Evolutionary conservation across 2,888 invertebrate genomes (phyloP).

Genomic region (Marronus borbonicus): DNA sequence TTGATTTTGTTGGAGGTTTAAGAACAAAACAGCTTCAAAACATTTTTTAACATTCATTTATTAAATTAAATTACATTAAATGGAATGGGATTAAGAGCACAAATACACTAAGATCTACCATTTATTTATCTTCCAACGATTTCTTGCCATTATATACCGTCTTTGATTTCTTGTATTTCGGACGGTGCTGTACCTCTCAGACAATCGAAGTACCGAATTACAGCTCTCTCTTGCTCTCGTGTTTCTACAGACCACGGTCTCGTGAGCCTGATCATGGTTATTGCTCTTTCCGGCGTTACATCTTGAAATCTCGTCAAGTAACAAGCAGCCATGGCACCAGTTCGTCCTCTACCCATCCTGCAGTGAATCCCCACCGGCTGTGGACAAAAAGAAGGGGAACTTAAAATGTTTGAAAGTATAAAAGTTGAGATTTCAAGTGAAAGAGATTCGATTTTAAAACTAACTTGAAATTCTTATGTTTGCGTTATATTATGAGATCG

Average conservation of each 20-base stretch:
- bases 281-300: slow-evolving; percentile 77
- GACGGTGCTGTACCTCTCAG: slow-evolving; percentile 66
- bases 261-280: slow-evolving; percentile 74
- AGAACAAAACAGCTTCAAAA: too few relatives aligned
- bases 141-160: slow-evolving; percentile 38
- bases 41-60: too few relatives aligned
- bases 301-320: slow-evolving; percentile 78
- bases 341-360: slow-evolving; percentile 80
- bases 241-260: slow-evolving; percentile 79
- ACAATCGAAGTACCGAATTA: slow-evolving; percentile 75
- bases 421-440: background rate
- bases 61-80: too few relatives aligned
- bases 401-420: slow-evolving; percentile 22
- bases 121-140: background rate
- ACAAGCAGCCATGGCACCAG: slow-evolving; percentile 83
- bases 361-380: slow-evolving; percentile 82
- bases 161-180: slow-evolving; percentile 70
- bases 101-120: background rate
- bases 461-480: background rate
- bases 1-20: too few relatives aligned
- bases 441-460: background rate
- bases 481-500: background rate
- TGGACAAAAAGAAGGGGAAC: slow-evolving; percentile 55
- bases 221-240: slow-evolving; percentile 75
- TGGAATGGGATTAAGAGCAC: too few relatives aligned